A percentile compares a stretch with the other conserved stretches of the same genome.
Evolutionary conservation across 2,888 invertebrate species (phyloP).

Genomic region (Boloria euphrosyne): DNA sequence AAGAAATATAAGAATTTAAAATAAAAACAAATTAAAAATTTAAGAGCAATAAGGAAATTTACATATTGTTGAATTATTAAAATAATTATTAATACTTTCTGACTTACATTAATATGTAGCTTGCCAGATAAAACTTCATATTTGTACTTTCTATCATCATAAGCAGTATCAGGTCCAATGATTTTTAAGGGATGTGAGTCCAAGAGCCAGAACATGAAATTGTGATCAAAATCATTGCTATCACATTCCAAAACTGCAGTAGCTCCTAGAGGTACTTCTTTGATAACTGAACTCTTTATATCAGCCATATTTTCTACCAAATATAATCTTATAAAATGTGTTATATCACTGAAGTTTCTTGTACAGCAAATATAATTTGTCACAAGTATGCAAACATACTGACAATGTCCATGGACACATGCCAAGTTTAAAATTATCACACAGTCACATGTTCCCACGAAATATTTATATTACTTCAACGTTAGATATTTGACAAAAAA

Average conservation of each 20-base stretch:
- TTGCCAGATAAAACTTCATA: conserved; percentile 87
- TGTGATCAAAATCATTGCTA: conserved; percentile 85
- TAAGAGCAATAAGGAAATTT: not conserved
- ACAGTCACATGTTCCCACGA: conserved; percentile 71
- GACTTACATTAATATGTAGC: conserved; percentile 85
- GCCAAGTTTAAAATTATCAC: conserved; percentile 80
- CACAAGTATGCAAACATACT: conserved; percentile 53
- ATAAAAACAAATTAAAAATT: too few relatives aligned
- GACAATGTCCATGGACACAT: conserved; percentile 63
- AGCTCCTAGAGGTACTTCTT: conserved; percentile 82
- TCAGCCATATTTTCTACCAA: conserved; percentile 49
- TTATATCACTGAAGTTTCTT: conserved; percentile 57
- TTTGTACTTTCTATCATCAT: conserved; percentile 84
- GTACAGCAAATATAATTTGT: conserved; percentile 50
- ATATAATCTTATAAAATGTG: conserved; percentile 42
- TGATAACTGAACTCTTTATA: conserved; percentile 60
- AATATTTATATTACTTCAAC: conserved; percentile 43
- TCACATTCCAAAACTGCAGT: conserved; percentile 83
- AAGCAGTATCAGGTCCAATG: conserved; percentile 84
- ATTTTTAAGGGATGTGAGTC: conserved; percentile 70
- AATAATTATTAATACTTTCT: too few relatives aligned
- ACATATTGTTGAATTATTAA: not conserved
- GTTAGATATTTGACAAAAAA: conserved; percentile 24
- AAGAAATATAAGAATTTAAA: not conserved
- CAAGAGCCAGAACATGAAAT: conserved; percentile 86